Conservation (phyloP, 2,113 vertebrate species). For the Trinectes maculatus region DNA sequence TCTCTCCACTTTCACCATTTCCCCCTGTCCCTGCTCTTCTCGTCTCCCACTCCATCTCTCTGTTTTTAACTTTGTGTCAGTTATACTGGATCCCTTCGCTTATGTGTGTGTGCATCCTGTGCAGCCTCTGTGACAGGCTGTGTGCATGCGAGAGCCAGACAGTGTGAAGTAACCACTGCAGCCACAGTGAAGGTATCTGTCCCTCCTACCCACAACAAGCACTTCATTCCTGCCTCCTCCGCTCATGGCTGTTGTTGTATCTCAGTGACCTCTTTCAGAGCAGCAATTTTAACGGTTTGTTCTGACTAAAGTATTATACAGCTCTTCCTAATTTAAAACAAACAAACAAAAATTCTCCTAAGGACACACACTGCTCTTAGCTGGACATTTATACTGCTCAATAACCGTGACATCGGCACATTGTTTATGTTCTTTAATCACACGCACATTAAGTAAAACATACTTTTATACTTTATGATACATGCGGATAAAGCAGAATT, state of each 20-base stretch:
- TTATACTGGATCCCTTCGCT: slow-evolving; percentile 39
- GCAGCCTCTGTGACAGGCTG: slow-evolving; percentile 52
- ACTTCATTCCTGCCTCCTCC: slow-evolving; percentile 22
- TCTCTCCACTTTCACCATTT: slow-evolving; percentile 51
- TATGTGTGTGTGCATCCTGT: slow-evolving; percentile 47
- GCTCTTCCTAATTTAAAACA: neutral
- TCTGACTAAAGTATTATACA: neutral
- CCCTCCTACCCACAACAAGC: slow-evolving; percentile 32
- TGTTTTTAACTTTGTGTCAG: slow-evolving; percentile 55
- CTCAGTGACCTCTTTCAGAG: slow-evolving; percentile 1
- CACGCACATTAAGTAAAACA: no score
- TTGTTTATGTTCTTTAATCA: neutral
- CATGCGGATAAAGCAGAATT: neutral
- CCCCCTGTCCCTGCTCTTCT: slow-evolving; percentile 1
- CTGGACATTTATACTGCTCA: neutral
- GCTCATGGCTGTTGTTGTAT: slow-evolving; percentile 4
- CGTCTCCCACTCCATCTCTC: slow-evolving; percentile 32
- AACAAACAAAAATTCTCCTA: neutral
- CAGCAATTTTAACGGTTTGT: neutral
- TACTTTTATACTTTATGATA: neutral
- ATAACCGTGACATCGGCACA: neutral
- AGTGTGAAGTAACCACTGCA: slow-evolving; percentile 67
- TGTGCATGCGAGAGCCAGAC: slow-evolving; percentile 66
- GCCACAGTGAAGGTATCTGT: slow-evolving; percentile 56
- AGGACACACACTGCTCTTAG: neutral